Conservation (phyloP, 2,888 invertebrate species). For the Caenorhabditis afra region DNA sequence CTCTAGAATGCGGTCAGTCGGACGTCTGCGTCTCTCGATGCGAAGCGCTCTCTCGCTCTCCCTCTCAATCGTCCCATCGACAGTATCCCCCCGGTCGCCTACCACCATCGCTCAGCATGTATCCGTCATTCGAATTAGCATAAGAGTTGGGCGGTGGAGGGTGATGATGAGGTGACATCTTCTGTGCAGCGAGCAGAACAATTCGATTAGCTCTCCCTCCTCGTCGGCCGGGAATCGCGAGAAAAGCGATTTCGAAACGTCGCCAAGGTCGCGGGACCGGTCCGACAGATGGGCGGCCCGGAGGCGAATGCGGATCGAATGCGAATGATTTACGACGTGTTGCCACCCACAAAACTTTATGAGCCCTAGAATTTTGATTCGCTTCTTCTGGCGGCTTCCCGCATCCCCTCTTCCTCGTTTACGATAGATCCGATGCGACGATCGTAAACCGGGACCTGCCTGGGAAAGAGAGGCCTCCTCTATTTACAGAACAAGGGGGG, state of each 20-base stretch:
- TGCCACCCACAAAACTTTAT: slow-evolving; percentile 42
- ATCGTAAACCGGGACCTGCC: too few relatives aligned
- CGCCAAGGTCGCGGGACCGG: slow-evolving; percentile 47
- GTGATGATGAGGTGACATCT: slow-evolving; percentile 45
- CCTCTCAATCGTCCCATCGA: neutral
- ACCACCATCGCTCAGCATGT: slow-evolving; percentile 30
- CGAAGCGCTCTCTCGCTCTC: neutral
- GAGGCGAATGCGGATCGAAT: slow-evolving; percentile 7
- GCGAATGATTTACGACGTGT: slow-evolving; percentile 54
- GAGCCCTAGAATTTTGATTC: slow-evolving; percentile 34
- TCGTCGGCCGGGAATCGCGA: neutral
- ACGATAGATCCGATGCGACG: neutral
- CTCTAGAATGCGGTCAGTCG: slow-evolving; percentile 1
- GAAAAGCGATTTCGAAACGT: neutral
- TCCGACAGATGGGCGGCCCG: slow-evolving; percentile 35
- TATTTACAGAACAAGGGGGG: slow-evolving; percentile 50
- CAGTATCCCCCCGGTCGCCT: too few relatives aligned
- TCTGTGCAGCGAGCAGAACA: neutral
- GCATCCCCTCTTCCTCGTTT: neutral
- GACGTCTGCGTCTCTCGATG: slow-evolving; percentile 2
- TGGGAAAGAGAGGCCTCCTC: neutral
- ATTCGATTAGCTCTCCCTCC: neutral
- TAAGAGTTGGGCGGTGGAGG: slow-evolving; percentile 26
- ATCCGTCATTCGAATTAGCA: slow-evolving; percentile 44
- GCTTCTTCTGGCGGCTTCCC: neutral